Evolutionary conservation across 2,888 invertebrate genomes (phyloP), one percentile per base, ranked within the genome.

Genomic region (Tanytarsus gracilentus): DNA sequence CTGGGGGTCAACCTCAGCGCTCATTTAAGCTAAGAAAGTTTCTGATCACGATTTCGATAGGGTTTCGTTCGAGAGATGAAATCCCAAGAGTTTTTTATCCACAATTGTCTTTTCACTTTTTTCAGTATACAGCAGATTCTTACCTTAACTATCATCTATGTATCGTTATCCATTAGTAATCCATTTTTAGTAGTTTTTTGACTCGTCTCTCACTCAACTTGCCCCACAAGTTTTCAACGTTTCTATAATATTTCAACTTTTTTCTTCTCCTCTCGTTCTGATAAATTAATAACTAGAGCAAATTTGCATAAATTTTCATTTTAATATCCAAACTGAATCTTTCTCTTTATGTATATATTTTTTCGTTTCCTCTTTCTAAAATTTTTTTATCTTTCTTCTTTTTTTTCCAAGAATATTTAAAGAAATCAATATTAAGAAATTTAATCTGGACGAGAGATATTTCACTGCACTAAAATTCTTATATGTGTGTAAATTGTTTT

Each of bases 241-340:
- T 8, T 23, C 23, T 21, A 11, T 44, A 23, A 3, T 40, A 3
- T 3, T 40, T 40, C 40, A 40, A 40, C 40, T 44, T 23, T 9
- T 21, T 44, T 44, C 11, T 44, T 44, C 7, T 40, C 21, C n/a
- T 23, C 9, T 44, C 21, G 21, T 23, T 23, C 44, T 44, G 44
- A 44, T 44, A 44, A 44, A 44, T 44, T 44, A 44, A 44, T 44
- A 44, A 44, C 44, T 44, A 44, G 44, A 44, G 44, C 44, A 44
- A 44, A 44, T 44, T 44, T 44, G 44, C 44, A 44, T 44, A 44
- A 44, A 44, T 44, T 44, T 44, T 44, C 44, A 44, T 44, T 44
- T 44, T 44, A 44, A 44, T 44, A 44, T 44, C 44, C 23, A n/a
- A 18, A 44, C 44, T 44, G 44, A 44, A 44, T 44, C 44, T 44